A percentile compares a stretch with the other conserved stretches of the same genome.
These are phyloP conservation scores for Cryptosula pallasiana DNA, from an alignment of 2,888 invertebrate genomes.

Conservation along the genomic window DNA sequence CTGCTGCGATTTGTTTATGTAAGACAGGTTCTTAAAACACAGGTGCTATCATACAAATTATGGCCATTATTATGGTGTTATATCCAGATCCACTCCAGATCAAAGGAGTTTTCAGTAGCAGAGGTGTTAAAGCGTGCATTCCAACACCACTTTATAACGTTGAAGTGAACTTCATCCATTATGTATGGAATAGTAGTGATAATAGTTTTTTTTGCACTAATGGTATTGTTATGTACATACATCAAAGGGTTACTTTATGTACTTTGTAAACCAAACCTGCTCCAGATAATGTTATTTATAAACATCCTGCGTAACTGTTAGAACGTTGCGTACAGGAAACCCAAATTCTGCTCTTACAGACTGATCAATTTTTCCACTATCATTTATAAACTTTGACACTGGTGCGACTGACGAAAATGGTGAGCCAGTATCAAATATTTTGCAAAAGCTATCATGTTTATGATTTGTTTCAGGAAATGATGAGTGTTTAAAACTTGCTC, in stretches of 20 bases:
- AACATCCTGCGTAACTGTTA: slow-evolving; percentile 3
- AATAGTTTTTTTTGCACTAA: slow-evolving; percentile 23
- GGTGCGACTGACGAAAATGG: too few species aligned
- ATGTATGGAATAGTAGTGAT: slow-evolving; percentile 8
- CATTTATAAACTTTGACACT: too few species aligned
- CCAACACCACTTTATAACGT: neutral
- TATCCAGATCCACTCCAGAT: neutral
- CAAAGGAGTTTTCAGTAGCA: neutral
- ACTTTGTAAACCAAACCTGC: neutral
- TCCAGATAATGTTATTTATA: slow-evolving; percentile 22
- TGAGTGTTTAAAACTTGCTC: slow-evolving; percentile 54
- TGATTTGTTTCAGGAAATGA: slow-evolving; percentile 44
- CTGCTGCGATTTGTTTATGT: neutral
- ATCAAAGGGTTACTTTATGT: slow-evolving; percentile 6
- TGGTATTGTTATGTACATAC: slow-evolving; percentile 7
- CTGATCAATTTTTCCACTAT: too few species aligned
- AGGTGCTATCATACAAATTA: neutral
- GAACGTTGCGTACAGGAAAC: slow-evolving; percentile 13
- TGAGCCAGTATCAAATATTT: too few species aligned
- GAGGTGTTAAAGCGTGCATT: neutral
- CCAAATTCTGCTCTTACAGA: too few species aligned
- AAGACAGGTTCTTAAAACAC: too few species aligned
- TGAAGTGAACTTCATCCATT: neutral
- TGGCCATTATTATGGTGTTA: neutral
- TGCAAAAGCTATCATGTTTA: too few species aligned